Base-by-base conservation (phyloP, 1,140 invertebrate species). In the Belonocnema kinseyi region DNA sequence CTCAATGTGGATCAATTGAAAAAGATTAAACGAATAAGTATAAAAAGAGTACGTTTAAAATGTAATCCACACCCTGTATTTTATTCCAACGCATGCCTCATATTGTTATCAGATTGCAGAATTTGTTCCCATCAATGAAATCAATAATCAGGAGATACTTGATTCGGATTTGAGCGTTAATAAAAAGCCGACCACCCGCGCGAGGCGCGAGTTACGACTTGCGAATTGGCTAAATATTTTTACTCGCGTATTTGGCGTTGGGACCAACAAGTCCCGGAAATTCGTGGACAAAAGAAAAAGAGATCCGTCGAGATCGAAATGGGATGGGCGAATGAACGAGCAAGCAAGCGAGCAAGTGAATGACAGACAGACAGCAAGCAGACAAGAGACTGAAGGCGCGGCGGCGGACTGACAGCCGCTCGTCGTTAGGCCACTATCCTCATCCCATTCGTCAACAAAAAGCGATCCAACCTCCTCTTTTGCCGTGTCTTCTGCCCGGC, bases 351-450 rank as follows among this genome's bases (percentile, higher is more conserved):
- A 86, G 83, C 77, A 82, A 87, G 76, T 86, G 88, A 90, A 82
- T 86, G 88, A 88, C 87, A 85, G 87, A 85, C 86, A 85, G 89
- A 90, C 89, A 89, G 88, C 84, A 90, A 89, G 86, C 86, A 89
- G 88, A 88, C 89, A 88, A 86, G 84, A 89, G 87, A 89, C 85
- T 90, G 88, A 90, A 88, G 88, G 87, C 83, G 80, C 84, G 85
- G 84, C 87, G 84, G 87, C 85, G 83, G 83, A 83, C 85, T 88
- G 89, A 90, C 89, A 89, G 88, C 83, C 73, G 7, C 40, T 70
- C 77, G 76, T 56, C 70, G 75, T 53, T 79, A 61, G 56, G 56
- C 56, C 26, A 61, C 58, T 61, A 88, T 88, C 83, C 87, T 86
- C 84, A 80, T 85, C 81, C 81, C 85, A 83, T 88, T 86, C 86